These are phyloP conservation scores for Campylomormyrus numenius DNA, from an alignment of 2,113 vertebrate genomes.

Conservation along the genomic window DNA sequence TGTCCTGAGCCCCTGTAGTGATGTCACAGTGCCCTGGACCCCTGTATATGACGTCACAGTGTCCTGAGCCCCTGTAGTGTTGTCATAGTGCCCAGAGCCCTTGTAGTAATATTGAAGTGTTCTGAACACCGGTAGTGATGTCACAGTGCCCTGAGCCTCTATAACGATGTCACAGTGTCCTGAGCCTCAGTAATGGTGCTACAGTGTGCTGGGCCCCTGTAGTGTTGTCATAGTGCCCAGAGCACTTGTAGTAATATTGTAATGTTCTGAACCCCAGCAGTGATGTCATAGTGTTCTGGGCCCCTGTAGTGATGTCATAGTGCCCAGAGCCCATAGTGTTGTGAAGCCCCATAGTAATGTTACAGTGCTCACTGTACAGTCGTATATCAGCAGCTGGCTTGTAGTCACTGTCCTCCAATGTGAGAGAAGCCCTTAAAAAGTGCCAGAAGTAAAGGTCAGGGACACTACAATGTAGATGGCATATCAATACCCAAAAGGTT, in stretches of 20 bases:
- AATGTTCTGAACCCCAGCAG: background rate
- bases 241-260: background rate
- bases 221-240: background rate
- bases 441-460: constrained; percentile 13
- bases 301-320: background rate
- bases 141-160: background rate
- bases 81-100: no score
- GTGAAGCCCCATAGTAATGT: background rate
- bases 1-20: background rate
- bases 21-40: no score
- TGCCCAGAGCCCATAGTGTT: background rate
- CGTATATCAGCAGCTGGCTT: background rate
- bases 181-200: background rate
- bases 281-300: no score
- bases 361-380: background rate
- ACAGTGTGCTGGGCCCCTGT: background rate
- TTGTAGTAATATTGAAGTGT: background rate
- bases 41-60: background rate
- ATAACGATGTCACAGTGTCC: background rate
- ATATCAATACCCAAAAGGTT: background rate
- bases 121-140: background rate
- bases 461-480: background rate
- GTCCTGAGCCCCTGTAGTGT: background rate
- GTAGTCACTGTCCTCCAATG: background rate
- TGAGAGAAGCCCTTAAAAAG: constrained; percentile 4